Evolutionary conservation across 2,113 vertebrate genomes (phyloP), one percentile per base, ranked within the genome.

Genomic region (Gadus chalcogrammus): DNA sequence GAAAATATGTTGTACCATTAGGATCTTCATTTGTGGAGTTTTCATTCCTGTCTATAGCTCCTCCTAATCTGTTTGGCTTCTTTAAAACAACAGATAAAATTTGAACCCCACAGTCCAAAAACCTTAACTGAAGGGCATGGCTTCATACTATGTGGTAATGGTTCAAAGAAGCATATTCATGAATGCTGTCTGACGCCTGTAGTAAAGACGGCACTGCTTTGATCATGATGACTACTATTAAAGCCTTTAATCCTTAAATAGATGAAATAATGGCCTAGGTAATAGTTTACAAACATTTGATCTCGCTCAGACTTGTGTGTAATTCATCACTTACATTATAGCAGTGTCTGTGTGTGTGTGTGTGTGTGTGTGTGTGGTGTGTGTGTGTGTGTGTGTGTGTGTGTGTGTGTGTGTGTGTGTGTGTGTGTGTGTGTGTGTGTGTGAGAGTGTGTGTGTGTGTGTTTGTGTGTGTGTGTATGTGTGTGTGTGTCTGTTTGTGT

Each of bases 1-100:
- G 87, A 90, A 89, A 84, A 87, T 79, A 79, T 89, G 86, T 90
- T 86, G 75, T 89, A 87, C 89, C 88, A 85, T 84, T 86, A 83
- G 73, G 81, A 88, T 80, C 74, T 70, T 71, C 76, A 84, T 85
- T 86, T 0, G 77, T 79, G 78, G 62, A 70, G 66, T 82, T 85
- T 76, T 87, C 59, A 82, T 85, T 80, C 56, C 65, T 58, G 15
- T 17, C 67, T 42, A 70, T 72, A 65, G 69, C 6, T 68, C 56
- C 71, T 67, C 56, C 72, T 75, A 71, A 71, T 80, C 68, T 76
- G 65, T 74, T 69, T 80, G 64, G 59, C 61, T 73, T 82, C 65
- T 78, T 74, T 70, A 68, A 72, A 75, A 78, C 69, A 73, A 22
- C 66, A 67, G 22, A 53, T 42, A 64, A n/a, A 8, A 38, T 65